Percentiles rank a stretch among this genome's conserved stretches.
Evolutionary conservation across 2,888 invertebrate genomes (phyloP).

Genomic region (Eristalis pertinax): DNA sequence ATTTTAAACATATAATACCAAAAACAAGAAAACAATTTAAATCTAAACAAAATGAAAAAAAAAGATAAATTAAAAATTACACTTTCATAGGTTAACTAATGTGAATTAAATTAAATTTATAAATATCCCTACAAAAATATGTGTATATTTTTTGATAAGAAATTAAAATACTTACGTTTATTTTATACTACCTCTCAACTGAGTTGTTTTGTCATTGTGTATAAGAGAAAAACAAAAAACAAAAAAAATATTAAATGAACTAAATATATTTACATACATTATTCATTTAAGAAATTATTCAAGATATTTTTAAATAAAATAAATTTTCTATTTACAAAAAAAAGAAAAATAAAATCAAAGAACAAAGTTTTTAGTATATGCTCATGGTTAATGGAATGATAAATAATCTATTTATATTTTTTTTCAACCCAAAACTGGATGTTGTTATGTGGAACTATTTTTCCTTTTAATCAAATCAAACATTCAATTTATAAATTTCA

Average conservation of each 20-base stretch:
- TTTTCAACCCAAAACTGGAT: neutral
- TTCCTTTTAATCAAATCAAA: conserved; percentile 25
- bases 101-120: conserved; percentile 24
- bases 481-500: conserved; percentile 31
- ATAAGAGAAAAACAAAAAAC: conserved; percentile 18
- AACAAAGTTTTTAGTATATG: conserved; percentile 12
- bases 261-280: conserved; percentile 36
- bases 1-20: neutral
- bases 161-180: conserved; percentile 37
- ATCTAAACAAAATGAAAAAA: neutral
- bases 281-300: conserved; percentile 43
- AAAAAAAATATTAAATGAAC: neutral
- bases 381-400: conserved; percentile 19
- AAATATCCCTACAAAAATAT: conserved; percentile 30
- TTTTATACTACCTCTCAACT: conserved; percentile 56
- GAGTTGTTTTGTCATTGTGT: conserved; percentile 36
- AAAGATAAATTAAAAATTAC: conserved; percentile 11
- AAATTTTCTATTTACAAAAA: conserved; percentile 58
- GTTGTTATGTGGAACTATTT: neutral
- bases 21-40: conserved; percentile 8
- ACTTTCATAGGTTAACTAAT: conserved; percentile 32
- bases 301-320: neutral
- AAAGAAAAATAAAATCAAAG: neutral
- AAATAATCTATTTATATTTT: conserved; percentile 11
- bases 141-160: conserved; percentile 61